A percentile compares a stretch with the other conserved stretches of the same genome.
Conservation (phyloP, 2,113 vertebrate genomes). For the Crocuta crocuta region DNA sequence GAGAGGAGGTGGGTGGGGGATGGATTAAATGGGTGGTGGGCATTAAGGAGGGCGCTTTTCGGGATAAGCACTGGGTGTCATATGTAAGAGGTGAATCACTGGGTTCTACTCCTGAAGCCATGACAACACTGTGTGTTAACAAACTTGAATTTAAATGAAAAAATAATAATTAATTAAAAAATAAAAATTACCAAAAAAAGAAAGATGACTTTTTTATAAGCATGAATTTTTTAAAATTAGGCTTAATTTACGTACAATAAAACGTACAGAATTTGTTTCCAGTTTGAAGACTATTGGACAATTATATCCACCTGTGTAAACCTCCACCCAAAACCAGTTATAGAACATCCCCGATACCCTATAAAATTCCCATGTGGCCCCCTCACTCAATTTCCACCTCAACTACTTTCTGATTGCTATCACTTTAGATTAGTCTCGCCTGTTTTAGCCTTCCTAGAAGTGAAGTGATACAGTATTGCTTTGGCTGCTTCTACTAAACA, state of each 20-base stretch:
- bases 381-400: neutral
- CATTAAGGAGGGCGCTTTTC: no score
- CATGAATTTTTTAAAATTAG: neutral
- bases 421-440: neutral
- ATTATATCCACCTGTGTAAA: neutral
- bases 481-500: neutral
- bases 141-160: no score
- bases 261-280: neutral
- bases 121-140: no score
- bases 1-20: no score
- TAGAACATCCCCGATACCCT: neutral
- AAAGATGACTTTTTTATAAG: slow-evolving; percentile 9
- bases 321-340: neutral
- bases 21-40: no score
- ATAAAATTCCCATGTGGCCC: neutral
- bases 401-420: neutral
- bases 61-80: no score
- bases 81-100: no score
- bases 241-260: neutral
- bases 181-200: neutral
- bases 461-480: neutral
- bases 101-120: no score
- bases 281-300: slow-evolving; percentile 23
- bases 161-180: no score
- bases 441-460: neutral